Conservation (phyloP, 2,113 vertebrate genomes). For the Myodes glareolus region DNA sequence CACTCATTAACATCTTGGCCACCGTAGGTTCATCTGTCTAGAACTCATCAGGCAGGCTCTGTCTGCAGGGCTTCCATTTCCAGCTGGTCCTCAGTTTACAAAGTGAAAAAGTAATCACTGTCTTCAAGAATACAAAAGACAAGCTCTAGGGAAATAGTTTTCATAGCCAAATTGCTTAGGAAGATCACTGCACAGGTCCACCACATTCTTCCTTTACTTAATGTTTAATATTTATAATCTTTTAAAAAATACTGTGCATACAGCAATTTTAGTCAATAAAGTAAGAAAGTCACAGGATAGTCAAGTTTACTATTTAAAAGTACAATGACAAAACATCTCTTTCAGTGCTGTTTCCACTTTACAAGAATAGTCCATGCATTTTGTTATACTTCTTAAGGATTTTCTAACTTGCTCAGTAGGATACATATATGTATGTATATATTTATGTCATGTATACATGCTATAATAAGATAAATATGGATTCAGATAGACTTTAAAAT, state of each 20-base stretch:
- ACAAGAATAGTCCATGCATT: not conserved
- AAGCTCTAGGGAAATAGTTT: not conserved
- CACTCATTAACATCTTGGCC: not conserved
- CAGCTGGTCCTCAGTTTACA: not conserved
- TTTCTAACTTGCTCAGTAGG: not conserved
- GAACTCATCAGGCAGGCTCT: not conserved
- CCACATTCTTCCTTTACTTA: not conserved
- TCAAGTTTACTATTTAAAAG: not conserved
- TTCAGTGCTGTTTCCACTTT: not conserved
- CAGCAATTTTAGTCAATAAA: not conserved
- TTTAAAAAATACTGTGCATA: not conserved
- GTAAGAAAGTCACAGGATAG: not conserved
- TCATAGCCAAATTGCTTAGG: not conserved
- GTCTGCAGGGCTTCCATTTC: not conserved
- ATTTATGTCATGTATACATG: not conserved
- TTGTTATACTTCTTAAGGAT: not conserved
- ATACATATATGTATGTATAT: not conserved
- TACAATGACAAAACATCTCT: not conserved
- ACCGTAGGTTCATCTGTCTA: not conserved
- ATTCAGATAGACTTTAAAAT: not conserved
- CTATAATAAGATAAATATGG: not conserved
- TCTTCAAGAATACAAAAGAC: not conserved
- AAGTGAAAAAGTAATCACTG: not conserved
- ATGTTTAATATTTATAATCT: not conserved
- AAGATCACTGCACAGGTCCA: not conserved